These are phyloP conservation scores for Ostrea denselamellosa DNA, from an alignment of 1,140 invertebrate genomes.

Conservation along the genomic window DNA sequence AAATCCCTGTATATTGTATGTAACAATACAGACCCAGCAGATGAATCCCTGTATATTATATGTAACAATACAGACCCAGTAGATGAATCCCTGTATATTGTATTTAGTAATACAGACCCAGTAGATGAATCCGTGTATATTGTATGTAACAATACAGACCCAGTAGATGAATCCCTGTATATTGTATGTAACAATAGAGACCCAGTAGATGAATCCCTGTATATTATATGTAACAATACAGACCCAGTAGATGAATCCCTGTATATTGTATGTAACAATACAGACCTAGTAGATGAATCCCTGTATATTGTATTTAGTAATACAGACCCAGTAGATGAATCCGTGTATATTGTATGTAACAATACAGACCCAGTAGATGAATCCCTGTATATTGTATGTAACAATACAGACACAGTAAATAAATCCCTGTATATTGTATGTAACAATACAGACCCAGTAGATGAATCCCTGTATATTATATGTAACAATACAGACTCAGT, in stretches of 20 bases:
- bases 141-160: slow-evolving; percentile 23
- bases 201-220: slow-evolving; percentile 83
- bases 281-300: slow-evolving; percentile 76
- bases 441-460: slow-evolving; percentile 19
- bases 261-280: slow-evolving; percentile 78
- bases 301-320: slow-evolving; percentile 80
- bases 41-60: slow-evolving; percentile 83
- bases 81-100: slow-evolving; percentile 83
- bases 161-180: slow-evolving; percentile 83
- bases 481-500: slow-evolving; percentile 4
- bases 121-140: neutral
- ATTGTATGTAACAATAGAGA: neutral
- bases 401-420: neutral
- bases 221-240: neutral
- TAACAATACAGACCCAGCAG: slow-evolving; percentile 21
- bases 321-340: slow-evolving; percentile 27
- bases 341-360: neutral
- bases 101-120: slow-evolving; percentile 10
- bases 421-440: slow-evolving; percentile 82
- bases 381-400: slow-evolving; percentile 82
- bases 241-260: slow-evolving; percentile 80
- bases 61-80: slow-evolving; percentile 12
- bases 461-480: slow-evolving; percentile 83
- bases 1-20: slow-evolving; percentile 82
- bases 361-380: slow-evolving; percentile 30